Conservation (phyloP, 1,140 invertebrate species). For the Patella vulgata region DNA sequence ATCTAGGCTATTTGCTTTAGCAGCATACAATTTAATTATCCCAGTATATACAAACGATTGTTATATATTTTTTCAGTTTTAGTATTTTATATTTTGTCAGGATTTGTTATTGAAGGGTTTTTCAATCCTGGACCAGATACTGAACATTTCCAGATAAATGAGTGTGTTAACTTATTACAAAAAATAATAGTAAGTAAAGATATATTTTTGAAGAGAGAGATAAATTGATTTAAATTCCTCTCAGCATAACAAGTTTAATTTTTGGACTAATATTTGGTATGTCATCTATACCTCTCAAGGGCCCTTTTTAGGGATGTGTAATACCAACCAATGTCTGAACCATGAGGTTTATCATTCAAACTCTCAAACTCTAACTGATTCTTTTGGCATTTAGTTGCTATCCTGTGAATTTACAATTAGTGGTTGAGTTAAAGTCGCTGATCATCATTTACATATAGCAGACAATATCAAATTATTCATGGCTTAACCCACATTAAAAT, state of each 20-base stretch:
- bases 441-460: too few relatives aligned
- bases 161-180: conserved; percentile 73
- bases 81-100: conserved; percentile 63
- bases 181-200: conserved; percentile 56
- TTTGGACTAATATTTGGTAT: background rate
- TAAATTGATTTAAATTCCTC: conserved; percentile 1
- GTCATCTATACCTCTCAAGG: too few relatives aligned
- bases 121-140: conserved; percentile 76
- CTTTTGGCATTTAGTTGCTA: too few relatives aligned
- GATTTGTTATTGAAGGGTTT: conserved; percentile 84
- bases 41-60: background rate
- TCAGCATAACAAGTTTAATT: background rate
- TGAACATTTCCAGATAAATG: conserved; percentile 70
- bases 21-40: background rate
- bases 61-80: conserved; percentile 1
- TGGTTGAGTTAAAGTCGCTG: too few relatives aligned
- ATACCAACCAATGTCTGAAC: too few relatives aligned
- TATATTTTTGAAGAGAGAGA: background rate
- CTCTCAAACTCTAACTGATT: too few relatives aligned
- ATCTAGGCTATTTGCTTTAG: background rate
- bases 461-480: too few relatives aligned
- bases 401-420: too few relatives aligned
- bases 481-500: too few relatives aligned
- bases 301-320: too few relatives aligned
- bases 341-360: too few relatives aligned